Evolutionary conservation across 2,113 vertebrate species (phyloP), one percentile per base, ranked within the genome.

Genomic region (Noturus placidus): DNA sequence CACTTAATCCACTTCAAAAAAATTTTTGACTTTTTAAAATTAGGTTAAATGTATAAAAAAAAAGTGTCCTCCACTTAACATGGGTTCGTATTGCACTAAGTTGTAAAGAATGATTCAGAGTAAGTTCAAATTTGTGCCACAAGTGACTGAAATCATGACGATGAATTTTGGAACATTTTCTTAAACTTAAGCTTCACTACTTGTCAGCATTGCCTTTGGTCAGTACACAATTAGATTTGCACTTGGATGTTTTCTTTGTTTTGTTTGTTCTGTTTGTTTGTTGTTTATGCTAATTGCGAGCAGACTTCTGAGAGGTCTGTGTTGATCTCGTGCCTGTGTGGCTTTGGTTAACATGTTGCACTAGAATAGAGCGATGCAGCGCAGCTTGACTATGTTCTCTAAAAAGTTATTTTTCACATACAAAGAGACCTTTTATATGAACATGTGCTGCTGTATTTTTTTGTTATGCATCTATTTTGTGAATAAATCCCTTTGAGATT

Each of bases 401-500:
- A 82, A 86, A 77, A 89, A 91, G 89, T 88, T 87, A 87, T 87
- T 91, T 91, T 91, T 89, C 87, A 90, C 87, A 88, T 88, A 89
- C 88, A 83, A 86, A 89, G 86, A 89, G 85, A 87, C 86, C 82
- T 89, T 90, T 91, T 91, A 90, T 91, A 91, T 91, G 89, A 89
- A 87, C 83, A 79, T 90, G 87, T 88, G 87, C 90, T 91, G 90
- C 90, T 91, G 90, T 91, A 89, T 90, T 88, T 90, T 88, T 90
- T 91, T 91, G 83, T 89, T 88, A 89, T 91, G 88, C 90, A 87
- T 89, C 81, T 90, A 85, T 89, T 87, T 91, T 90, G 90, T 91
- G 90, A 91, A 91, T 91, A 91, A 90, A 91, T 84, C 83, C 88
- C 81, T 86, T 91, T 90, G 87, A 90, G 65, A 87, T 89, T 88